Conservation (phyloP, 2,113 vertebrate species). For the Eurystomus gularis region DNA sequence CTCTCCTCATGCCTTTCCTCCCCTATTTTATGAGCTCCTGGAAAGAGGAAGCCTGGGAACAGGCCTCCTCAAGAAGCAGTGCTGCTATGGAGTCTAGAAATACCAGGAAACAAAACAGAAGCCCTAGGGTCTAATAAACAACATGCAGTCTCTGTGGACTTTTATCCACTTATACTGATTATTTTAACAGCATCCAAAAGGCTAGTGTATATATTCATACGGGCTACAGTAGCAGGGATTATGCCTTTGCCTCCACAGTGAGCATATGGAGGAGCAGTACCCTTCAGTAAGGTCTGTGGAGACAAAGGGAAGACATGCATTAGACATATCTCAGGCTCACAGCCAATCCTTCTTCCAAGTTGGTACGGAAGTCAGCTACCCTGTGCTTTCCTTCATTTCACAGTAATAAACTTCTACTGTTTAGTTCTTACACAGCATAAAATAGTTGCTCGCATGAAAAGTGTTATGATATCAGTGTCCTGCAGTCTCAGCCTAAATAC, state of each 20-base stretch:
- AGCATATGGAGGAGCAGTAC: background rate
- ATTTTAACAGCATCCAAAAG: conserved; percentile 17
- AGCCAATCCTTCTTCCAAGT: background rate
- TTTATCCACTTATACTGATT: background rate
- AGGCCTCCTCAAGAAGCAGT: background rate
- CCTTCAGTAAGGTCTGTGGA: background rate
- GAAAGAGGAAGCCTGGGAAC: background rate
- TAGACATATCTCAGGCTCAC: background rate
- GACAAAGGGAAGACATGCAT: background rate
- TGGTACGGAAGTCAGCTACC: background rate
- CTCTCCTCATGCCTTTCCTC: background rate
- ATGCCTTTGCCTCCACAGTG: background rate
- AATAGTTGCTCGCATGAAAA: background rate
- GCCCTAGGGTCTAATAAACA: background rate
- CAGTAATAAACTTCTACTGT: background rate
- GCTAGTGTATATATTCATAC: background rate
- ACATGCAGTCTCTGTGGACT: background rate
- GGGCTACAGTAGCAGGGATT: background rate
- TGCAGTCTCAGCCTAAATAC: background rate
- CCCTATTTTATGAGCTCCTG: background rate
- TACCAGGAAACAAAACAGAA: background rate
- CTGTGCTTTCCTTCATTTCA: background rate
- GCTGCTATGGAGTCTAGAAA: background rate
- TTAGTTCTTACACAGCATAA: background rate
- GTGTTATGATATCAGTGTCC: background rate